phyloP scores from a whole-genome alignment of 2,888 invertebrate species.

The Dioctria rufipes region DNA sequence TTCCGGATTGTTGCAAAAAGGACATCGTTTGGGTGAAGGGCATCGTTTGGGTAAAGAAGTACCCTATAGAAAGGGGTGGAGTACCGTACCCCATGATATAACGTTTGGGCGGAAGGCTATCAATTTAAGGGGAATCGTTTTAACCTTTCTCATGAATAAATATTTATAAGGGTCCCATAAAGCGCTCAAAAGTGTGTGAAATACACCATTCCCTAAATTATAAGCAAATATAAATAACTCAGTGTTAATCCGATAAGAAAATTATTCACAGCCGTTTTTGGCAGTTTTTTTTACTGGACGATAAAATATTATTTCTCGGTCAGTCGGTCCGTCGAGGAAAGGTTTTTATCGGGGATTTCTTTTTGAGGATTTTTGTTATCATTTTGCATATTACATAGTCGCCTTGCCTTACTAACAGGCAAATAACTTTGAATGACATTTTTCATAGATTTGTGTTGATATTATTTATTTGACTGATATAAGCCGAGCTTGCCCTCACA shows the following conservation, averaged over 20 bases:
- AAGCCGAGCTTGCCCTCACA: too few species aligned
- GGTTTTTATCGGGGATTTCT: too few species aligned
- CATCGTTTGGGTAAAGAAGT: neutral
- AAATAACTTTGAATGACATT: too few species aligned
- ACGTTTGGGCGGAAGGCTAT: neutral
- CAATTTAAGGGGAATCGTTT: conserved; percentile 40
- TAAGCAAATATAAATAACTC: conserved; percentile 38
- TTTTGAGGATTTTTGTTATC: too few species aligned
- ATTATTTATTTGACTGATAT: too few species aligned
- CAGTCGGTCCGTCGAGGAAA: too few species aligned
- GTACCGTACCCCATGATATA: too few species aligned
- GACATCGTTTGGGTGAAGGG: neutral
- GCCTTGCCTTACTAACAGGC: too few species aligned
- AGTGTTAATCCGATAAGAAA: conserved; percentile 34
- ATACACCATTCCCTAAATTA: conserved; percentile 29
- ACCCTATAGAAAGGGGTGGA: neutral
- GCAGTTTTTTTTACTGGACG: neutral
- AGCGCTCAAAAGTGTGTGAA: conserved; percentile 15
- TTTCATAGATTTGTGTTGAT: too few species aligned
- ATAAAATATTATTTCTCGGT: too few species aligned
- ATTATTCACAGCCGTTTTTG: conserved; percentile 10
- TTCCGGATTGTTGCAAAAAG: neutral
- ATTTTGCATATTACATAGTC: too few species aligned
- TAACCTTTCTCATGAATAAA: conserved; percentile 34
- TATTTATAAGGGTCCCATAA: conserved; percentile 22